A percentile compares a stretch with the other conserved stretches of the same genome.
Conservation (phyloP, 2,888 invertebrate species). For the Pterobdella sp. region DNA sequence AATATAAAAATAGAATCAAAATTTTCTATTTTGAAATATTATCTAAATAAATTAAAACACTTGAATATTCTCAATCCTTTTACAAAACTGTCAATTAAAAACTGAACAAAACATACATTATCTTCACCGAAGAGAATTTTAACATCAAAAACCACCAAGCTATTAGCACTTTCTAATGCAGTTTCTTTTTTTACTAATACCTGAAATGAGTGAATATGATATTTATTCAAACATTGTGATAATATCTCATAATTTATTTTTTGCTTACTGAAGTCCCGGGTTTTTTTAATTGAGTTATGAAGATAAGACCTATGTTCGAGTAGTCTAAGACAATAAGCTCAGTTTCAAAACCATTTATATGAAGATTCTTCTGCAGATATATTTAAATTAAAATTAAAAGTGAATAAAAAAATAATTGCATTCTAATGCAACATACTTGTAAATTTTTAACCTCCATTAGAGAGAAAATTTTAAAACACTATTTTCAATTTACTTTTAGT, state of each 20-base stretch:
- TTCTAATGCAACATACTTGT: too few relatives aligned
- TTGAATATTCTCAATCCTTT: too few relatives aligned
- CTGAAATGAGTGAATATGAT: constrained; percentile 28
- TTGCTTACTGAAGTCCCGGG: constrained; percentile 44
- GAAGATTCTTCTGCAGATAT: constrained; percentile 39
- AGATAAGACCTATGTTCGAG: constrained; percentile 41
- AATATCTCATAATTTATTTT: constrained; percentile 3
- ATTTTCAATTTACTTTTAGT: too few relatives aligned
- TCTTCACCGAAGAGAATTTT: constrained; percentile 45
- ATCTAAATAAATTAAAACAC: background rate
- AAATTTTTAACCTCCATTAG: too few relatives aligned
- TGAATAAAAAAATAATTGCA: too few relatives aligned
- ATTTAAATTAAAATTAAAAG: too few relatives aligned
- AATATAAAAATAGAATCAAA: background rate
- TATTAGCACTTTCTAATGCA: constrained; percentile 39
- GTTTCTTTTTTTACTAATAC: constrained; percentile 42
- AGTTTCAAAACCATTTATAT: constrained; percentile 41
- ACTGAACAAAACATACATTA: constrained; percentile 41
- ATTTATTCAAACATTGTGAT: background rate
- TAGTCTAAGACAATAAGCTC: constrained; percentile 43
- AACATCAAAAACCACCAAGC: constrained; percentile 41
- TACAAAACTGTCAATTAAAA: too few relatives aligned
- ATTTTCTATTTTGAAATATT: background rate
- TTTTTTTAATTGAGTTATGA: constrained; percentile 46
- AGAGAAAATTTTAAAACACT: too few relatives aligned